Evolutionary conservation across 2,797 vertebrate genomes (phyloP).

Genomic region (Gephyroberyx darwinii): DNA sequence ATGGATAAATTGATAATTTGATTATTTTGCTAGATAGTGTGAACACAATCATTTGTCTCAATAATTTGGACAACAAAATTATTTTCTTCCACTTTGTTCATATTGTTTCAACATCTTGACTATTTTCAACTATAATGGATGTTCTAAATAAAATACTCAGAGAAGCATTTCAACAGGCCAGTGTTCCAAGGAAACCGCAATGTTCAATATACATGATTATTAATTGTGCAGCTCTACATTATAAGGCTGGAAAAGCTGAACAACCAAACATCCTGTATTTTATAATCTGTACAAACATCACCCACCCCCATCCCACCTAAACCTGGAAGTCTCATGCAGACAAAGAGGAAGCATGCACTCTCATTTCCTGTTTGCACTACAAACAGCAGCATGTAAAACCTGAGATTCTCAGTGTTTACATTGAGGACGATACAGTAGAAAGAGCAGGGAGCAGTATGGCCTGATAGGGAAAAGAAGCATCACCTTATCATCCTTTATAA

Average conservation of each 20-base stretch:
- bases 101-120: not conserved
- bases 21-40: too few relatives aligned
- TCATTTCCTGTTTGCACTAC: slow-evolving; percentile 65
- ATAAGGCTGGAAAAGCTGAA: slow-evolving; percentile 19
- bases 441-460: slow-evolving; percentile 65
- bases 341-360: slow-evolving; percentile 52
- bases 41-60: not conserved
- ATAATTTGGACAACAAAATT: not conserved
- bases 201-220: slow-evolving; percentile 4
- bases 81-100: not conserved
- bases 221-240: slow-evolving; percentile 27
- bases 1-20: not conserved
- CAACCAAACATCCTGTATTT: slow-evolving; percentile 24
- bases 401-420: slow-evolving; percentile 70
- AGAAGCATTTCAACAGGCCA: too few relatives aligned
- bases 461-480: slow-evolving; percentile 79
- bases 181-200: not conserved
- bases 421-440: slow-evolving; percentile 48
- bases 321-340: slow-evolving; percentile 48
- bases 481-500: slow-evolving; percentile 96
- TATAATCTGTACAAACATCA: slow-evolving; percentile 19
- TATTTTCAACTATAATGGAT: too few relatives aligned
- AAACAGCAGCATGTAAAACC: slow-evolving; percentile 68
- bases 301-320: not conserved
- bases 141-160: too few relatives aligned